Percentiles rank a stretch among this genome's conserved stretches.
Conservation (phyloP, 2,797 vertebrate genomes). For the Lepidocolaptes lacrymiger region DNA sequence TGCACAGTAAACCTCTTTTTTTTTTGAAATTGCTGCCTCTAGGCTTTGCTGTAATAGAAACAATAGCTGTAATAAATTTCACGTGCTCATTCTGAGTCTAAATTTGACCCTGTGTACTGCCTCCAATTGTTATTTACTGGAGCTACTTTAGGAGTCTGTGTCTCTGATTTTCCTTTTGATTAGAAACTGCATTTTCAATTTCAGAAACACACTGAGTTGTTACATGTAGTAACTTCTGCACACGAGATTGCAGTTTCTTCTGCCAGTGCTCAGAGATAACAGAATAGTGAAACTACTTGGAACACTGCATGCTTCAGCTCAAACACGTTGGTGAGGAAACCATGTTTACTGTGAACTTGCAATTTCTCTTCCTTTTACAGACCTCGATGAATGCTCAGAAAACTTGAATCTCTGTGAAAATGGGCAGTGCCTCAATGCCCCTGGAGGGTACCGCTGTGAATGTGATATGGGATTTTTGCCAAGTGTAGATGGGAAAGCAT, state of each 20-base stretch:
- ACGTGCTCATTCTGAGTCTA: neutral
- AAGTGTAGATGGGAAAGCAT: constrained; percentile 85
- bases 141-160: neutral
- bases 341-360: neutral
- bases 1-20: neutral
- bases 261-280: neutral
- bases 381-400: constrained; percentile 90
- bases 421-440: constrained; percentile 89
- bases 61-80: constrained; percentile 27
- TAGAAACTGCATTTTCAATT: neutral
- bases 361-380: constrained; percentile 70
- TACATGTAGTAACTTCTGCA: neutral
- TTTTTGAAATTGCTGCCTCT: neutral
- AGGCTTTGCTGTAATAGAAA: constrained; percentile 14
- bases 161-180: neutral
- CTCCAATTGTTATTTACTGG: neutral
- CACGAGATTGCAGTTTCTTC: neutral
- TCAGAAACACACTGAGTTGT: neutral
- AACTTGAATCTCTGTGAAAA: constrained; percentile 90
- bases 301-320: neutral
- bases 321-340: neutral
- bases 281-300: neutral
- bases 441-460: constrained; percentile 90
- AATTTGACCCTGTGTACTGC: constrained; percentile 9
- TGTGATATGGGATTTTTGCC: constrained; percentile 94